Conservation (phyloP, 2,888 invertebrate species). For the Spodoptera picta region DNA sequence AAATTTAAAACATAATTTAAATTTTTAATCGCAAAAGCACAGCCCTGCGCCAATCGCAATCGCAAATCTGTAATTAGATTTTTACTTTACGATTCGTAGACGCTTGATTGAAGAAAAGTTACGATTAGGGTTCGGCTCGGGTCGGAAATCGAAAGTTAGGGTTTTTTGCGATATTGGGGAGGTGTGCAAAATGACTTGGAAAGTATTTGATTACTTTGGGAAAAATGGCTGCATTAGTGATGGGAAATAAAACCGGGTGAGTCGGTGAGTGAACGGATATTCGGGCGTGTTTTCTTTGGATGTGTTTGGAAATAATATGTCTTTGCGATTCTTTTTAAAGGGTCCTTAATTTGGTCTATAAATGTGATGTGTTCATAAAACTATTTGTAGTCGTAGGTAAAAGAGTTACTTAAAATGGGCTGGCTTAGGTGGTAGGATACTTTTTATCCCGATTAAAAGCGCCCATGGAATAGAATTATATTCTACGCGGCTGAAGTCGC, state of each 20-base stretch:
- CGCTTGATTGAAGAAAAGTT: constrained; percentile 67
- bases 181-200: constrained; percentile 48
- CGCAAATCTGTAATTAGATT: constrained; percentile 79
- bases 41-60: constrained; percentile 74
- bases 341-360: no score
- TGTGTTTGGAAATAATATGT: no score
- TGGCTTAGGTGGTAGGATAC: no score
- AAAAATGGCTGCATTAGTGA: constrained; percentile 32
- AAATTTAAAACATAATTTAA: constrained; percentile 57
- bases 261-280: constrained; percentile 14
- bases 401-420: no score
- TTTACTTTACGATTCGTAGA: constrained; percentile 68
- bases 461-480: no score
- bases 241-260: constrained; percentile 39
- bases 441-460: no score
- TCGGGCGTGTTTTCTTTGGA: no score
- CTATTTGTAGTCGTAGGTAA: no score
- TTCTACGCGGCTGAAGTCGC: no score
- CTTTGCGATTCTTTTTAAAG: no score
- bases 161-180: constrained; percentile 31
- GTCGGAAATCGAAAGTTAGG: constrained; percentile 58
- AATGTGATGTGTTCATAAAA: no score
- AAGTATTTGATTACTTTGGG: constrained; percentile 49
- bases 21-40: constrained; percentile 64
- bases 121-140: constrained; percentile 49